Base-by-base conservation (phyloP, 2,113 vertebrate species). In the Nicator chloris region DNA sequence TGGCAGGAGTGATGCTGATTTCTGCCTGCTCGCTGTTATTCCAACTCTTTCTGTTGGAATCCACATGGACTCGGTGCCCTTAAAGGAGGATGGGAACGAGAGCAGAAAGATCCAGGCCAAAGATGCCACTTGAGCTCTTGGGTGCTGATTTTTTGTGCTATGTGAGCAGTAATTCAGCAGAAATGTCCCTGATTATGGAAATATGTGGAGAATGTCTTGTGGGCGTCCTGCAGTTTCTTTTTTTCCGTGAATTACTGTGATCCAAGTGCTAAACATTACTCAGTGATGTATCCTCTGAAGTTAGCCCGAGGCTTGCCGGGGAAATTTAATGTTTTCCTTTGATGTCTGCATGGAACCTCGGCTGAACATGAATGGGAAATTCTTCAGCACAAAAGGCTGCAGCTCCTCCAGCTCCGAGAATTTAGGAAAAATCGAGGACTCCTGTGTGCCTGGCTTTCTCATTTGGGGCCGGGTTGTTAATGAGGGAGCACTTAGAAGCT, bases 141-240 rank as follows among this genome's bases (percentile, higher is more conserved):
- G 56, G 60, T 47, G 40, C 88, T 83, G 83, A 22, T 24, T 78
- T 59, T 68, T 47, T 47, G 57, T 79, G 73, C 72, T 45, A 0
- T 51, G 28, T 20, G 91, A 93, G 37, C 79, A 91, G 69, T 57
- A 96, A 90, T 95, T 93, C 80, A 90, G 79, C 93, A 96, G 94
- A 89, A 93, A 84, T 47, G 59, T 64, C 69, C 76, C 86, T 54
- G 95, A 94, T 97, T 92, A 93, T 92, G 83, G 96, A 97, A 86
- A 78, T 96, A 96, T 98, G 93, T 91, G 59, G 95, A 84, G 92
- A 98, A 98, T 98, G 97, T 97, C 93, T 97, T 96, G 85, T 97
- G 84, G 94, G 95, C 73, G 19, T 94, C 96, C 96, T 95, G 81
- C 96, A 92, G 27, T 72, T 93, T 82, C 72, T 78, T 94, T 88